These are phyloP conservation scores for Blennius ocellaris DNA, from an alignment of 2,113 vertebrate species.

Conservation along the genomic window DNA sequence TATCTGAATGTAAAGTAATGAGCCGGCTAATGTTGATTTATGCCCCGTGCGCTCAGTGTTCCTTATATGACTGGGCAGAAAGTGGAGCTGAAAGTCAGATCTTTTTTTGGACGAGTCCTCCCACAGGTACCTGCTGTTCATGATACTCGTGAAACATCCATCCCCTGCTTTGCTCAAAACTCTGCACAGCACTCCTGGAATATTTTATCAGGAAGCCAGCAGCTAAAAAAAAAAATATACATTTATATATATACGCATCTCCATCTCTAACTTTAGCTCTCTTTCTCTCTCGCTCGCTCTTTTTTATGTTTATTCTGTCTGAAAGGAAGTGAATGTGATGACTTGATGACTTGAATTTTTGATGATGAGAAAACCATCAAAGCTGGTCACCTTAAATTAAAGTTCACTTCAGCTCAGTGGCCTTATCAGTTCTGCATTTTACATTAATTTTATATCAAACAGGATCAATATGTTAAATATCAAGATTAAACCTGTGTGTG, in stretches of 20 bases:
- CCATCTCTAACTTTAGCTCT: slow-evolving; percentile 2
- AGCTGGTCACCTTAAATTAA: slow-evolving; percentile 46
- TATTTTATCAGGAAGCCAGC: slow-evolving; percentile 75
- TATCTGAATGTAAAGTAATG: slow-evolving; percentile 39
- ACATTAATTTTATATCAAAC: slow-evolving; percentile 2
- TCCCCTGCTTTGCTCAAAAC: slow-evolving; percentile 73
- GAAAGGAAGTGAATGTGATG: slow-evolving; percentile 61
- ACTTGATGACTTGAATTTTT: slow-evolving; percentile 56
- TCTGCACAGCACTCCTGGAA: slow-evolving; percentile 68
- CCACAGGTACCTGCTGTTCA: slow-evolving; percentile 80
- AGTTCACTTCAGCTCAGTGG: slow-evolving; percentile 54
- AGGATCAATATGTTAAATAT: slow-evolving; percentile 1
- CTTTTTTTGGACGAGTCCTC: slow-evolving; percentile 72
- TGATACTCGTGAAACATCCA: slow-evolving; percentile 76
- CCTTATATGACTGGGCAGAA: slow-evolving; percentile 77
- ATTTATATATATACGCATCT: slow-evolving; percentile 61
- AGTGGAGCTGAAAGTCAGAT: slow-evolving; percentile 48
- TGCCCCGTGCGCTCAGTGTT: slow-evolving; percentile 47
- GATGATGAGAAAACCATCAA: slow-evolving; percentile 74
- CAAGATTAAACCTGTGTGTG: too few species aligned
- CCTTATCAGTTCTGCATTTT: slow-evolving; percentile 26
- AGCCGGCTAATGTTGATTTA: slow-evolving; percentile 66
- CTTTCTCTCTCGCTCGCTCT: too few species aligned
- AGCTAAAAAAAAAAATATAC: too few species aligned
- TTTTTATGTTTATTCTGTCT: not conserved